Evolutionary conservation across 2,797 vertebrate species (phyloP), one percentile per base, ranked within the genome.

Genomic region (Phrynocephalus guinanensis): DNA sequence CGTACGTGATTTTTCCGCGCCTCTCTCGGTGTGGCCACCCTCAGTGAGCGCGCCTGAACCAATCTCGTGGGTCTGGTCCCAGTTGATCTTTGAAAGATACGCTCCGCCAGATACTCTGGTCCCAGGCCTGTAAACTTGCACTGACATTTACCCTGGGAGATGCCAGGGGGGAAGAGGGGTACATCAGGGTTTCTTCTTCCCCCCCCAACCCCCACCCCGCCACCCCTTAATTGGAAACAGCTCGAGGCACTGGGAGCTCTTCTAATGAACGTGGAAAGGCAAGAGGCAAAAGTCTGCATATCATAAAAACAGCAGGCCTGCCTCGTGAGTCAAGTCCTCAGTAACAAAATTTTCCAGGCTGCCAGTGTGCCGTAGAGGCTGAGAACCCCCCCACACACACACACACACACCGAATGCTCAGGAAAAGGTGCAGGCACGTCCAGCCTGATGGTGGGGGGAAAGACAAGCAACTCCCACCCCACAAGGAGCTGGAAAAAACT

Each of bases 211-310:
- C 5, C 38, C 38, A 44, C 38, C 38, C 38, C 38, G 3, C 38
- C 38, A 44, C 76, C 85, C 79, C 89, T 93, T 96, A 93, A 95
- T 95, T 95, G 91, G 92, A 94, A 95, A 90, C 93, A 94, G 94
- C 92, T 83, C 85, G 77, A 38, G 79, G 88, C 71, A 79, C 87
- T 85, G 78, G 20, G 80, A 52, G 79, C 82, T 92, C 82, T 80
- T 91, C 89, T 91, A 93, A 93, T 89, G 87, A 88, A 48, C 91
- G 76, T 1, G 81, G 77, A 87, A 87, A 88, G 60, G 89, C 5
- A 0, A 67, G 92, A 89, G 88, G 79, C 88, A 84, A 86, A 89
- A 84, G 80, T 88, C 6, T 88, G 76, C 48, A 85, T 90, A 83
- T 91, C 91, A 93, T 90, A 91, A 93, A 93, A 87, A 89, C 77